A percentile compares a stretch with the other conserved stretches of the same genome.
phyloP scores from a whole-genome alignment of 2,888 invertebrate genomes.

The Mechanitis messenoides region DNA sequence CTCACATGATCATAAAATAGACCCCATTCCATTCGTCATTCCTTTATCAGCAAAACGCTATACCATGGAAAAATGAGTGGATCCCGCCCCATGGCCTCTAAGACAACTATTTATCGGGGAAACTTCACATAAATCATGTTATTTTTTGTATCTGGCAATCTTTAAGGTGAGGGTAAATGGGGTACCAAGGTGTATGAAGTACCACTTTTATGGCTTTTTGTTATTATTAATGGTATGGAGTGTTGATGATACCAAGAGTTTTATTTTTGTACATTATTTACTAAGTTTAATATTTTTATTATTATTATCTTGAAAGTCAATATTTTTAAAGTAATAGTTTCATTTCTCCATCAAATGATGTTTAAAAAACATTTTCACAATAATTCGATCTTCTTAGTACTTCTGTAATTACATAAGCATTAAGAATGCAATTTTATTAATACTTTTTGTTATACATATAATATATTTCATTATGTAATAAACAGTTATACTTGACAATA shows the following conservation, averaged over 20 bases:
- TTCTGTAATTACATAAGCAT: no score
- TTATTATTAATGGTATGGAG: constrained; percentile 39
- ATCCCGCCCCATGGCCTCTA: constrained; percentile 58
- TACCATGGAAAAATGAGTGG: constrained; percentile 62
- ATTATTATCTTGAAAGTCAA: background rate
- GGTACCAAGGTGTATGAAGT: constrained; percentile 32
- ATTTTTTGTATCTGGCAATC: constrained; percentile 61
- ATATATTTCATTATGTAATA: background rate
- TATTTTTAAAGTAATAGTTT: background rate
- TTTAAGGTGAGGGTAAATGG: constrained; percentile 48
- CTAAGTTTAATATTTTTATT: constrained; percentile 11
- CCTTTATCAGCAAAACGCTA: constrained; percentile 66
- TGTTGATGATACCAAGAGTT: constrained; percentile 29
- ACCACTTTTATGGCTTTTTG: constrained; percentile 48
- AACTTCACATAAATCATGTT: constrained; percentile 60
- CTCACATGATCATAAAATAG: constrained; percentile 49
- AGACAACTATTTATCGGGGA: constrained; percentile 71
- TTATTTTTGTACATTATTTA: constrained; percentile 7
- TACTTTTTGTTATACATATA: no score
- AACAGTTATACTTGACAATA: constrained; percentile 4
- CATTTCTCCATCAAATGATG: no score
- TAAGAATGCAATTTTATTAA: no score
- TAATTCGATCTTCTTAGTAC: no score
- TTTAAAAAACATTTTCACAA: no score
- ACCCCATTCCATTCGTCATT: constrained; percentile 63